Evolutionary conservation across 2,113 vertebrate genomes (phyloP).

Genomic region (Psettodes erumei): DNA sequence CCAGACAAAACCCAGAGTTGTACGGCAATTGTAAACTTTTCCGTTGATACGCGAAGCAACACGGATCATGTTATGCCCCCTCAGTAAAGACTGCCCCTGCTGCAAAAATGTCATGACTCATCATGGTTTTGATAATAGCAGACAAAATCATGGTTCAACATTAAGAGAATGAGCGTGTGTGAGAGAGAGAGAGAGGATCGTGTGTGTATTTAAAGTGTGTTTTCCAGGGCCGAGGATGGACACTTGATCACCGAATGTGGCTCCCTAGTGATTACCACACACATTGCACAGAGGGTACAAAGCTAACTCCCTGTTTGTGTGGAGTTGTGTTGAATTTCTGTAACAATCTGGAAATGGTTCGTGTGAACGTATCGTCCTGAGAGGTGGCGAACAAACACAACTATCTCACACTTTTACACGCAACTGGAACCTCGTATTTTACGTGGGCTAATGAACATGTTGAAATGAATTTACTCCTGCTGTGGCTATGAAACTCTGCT

Average conservation of each 20-base stretch:
- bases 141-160: conserved; percentile 59
- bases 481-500: conserved; percentile 2
- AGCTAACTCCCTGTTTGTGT: conserved; percentile 14
- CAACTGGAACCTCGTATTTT: conserved; percentile 19
- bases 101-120: conserved; percentile 81
- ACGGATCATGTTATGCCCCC: conserved; percentile 72
- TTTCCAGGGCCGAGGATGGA: background rate
- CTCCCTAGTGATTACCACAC: conserved; percentile 9
- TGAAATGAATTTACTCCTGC: background rate
- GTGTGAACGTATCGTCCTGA: conserved; percentile 1
- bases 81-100: conserved; percentile 72
- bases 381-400: conserved; percentile 7
- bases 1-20: conserved; percentile 35
- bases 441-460: conserved; percentile 6
- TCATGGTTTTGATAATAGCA: conserved; percentile 74
- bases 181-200: too few species aligned
- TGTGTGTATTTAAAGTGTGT: conserved; percentile 27
- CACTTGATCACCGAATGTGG: conserved; percentile 3
- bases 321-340: background rate
- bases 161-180: conserved; percentile 22
- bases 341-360: background rate
- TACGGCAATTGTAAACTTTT: conserved; percentile 74
- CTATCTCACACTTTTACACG: conserved; percentile 6
- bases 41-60: conserved; percentile 82
- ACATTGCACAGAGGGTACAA: conserved; percentile 16